Conservation (phyloP, 1,140 invertebrate genomes). For the Mercenaria mercenaria region DNA sequence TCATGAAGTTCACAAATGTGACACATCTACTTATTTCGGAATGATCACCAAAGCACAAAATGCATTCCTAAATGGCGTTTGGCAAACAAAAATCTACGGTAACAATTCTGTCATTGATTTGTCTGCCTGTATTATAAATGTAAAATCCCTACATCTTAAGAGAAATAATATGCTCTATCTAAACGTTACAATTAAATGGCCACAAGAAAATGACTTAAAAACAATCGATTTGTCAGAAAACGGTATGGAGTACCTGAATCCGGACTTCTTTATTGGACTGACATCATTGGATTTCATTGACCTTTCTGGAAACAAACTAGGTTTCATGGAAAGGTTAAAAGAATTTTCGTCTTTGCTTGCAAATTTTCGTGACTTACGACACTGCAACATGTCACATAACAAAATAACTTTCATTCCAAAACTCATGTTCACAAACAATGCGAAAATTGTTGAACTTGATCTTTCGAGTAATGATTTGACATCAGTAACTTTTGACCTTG, state of each 20-base stretch:
- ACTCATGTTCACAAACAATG: neutral
- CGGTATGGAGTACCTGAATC: neutral
- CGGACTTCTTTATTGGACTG: neutral
- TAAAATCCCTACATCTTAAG: neutral
- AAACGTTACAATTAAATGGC: neutral
- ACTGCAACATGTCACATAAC: neutral
- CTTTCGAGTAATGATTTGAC: neutral
- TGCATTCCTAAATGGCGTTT: neutral
- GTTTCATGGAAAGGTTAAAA: neutral
- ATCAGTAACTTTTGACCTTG: neutral
- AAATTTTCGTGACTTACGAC: neutral
- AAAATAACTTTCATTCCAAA: neutral
- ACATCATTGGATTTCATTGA: neutral
- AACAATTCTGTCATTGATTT: neutral
- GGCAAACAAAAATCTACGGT: neutral
- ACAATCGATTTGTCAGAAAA: neutral
- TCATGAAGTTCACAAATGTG: neutral
- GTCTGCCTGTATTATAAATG: neutral
- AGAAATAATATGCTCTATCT: neutral
- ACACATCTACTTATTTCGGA: neutral
- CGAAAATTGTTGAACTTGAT: neutral
- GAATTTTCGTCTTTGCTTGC: neutral
- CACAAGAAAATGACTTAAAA: neutral
- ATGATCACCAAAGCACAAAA: neutral
- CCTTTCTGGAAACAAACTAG: neutral